phyloP scores from a whole-genome alignment of 1,140 invertebrate genomes.

The Drosophila mojavensis region DNA sequence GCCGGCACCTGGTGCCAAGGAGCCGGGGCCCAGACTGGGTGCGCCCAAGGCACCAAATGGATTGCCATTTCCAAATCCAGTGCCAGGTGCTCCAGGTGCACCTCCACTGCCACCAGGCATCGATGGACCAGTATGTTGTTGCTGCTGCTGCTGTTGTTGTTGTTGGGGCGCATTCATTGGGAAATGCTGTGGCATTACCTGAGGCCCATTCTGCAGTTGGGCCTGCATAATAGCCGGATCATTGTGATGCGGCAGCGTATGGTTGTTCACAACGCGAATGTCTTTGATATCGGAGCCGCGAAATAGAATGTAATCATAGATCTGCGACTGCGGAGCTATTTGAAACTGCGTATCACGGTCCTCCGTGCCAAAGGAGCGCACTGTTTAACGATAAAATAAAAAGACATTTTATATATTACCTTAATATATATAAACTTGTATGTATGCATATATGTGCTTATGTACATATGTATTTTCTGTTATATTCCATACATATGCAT shows the following conservation, averaged over 20 bases:
- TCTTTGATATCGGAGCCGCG: conserved; percentile 99
- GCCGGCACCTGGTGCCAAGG: conserved; percentile 85
- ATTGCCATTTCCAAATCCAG: conserved; percentile 68
- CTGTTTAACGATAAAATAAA: conserved; percentile 85
- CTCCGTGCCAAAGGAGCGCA: conserved; percentile 99
- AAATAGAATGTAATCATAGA: conserved; percentile 99
- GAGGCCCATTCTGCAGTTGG: conserved; percentile 87
- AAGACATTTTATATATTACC: conserved; percentile 54
- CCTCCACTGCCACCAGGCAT: conserved; percentile 51
- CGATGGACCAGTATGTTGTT: conserved; percentile 46
- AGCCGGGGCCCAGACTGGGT: conserved; percentile 72
- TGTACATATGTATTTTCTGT: not conserved
- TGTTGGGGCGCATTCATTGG: conserved; percentile 73
- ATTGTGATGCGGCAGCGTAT: conserved; percentile 90
- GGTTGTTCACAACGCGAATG: conserved; percentile 94
- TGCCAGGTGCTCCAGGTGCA: conserved; percentile 50
- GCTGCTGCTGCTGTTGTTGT: conserved; percentile 63
- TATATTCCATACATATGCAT: not conserved
- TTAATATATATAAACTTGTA: conserved; percentile 46
- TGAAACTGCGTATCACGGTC: conserved; percentile 96
- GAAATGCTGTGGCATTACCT: conserved; percentile 80
- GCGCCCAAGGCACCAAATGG: conserved; percentile 77
- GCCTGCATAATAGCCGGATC: conserved; percentile 98
- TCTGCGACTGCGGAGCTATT: conserved; percentile 97
- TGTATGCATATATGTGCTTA: conserved; percentile 6